These are phyloP conservation scores for Eurois occulta DNA, from an alignment of 2,888 invertebrate species.

Conservation along the genomic window DNA sequence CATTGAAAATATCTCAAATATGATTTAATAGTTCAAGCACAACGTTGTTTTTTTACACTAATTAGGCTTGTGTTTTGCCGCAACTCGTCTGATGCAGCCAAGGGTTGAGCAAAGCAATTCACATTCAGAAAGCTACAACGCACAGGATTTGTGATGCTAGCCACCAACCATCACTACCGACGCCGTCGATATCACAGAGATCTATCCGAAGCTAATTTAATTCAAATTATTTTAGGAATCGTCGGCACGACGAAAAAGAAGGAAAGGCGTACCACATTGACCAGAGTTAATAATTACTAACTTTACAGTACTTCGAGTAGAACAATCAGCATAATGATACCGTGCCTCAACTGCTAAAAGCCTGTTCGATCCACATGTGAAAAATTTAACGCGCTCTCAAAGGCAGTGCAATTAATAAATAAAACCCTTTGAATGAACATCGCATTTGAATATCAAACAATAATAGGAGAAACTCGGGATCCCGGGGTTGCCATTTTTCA, in stretches of 20 bases:
- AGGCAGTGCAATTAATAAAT: constrained; percentile 63
- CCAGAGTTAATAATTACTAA: background rate
- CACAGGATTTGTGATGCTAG: no score
- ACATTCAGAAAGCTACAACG: no score
- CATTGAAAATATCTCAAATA: background rate
- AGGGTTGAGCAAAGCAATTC: background rate
- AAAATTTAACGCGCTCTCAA: constrained; percentile 52
- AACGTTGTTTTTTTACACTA: background rate
- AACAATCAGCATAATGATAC: constrained; percentile 8
- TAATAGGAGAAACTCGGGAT: constrained; percentile 46
- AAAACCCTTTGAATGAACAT: constrained; percentile 67
- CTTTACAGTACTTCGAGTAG: background rate
- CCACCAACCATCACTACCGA: background rate
- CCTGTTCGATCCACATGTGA: constrained; percentile 38
- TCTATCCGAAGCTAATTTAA: background rate
- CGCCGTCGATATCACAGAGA: background rate
- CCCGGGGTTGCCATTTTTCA: constrained; percentile 67
- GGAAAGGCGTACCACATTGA: background rate
- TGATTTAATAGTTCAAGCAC: background rate
- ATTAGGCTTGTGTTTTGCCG: background rate
- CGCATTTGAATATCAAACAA: constrained; percentile 74
- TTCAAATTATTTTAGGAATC: background rate
- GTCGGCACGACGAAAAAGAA: background rate
- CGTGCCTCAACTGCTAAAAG: constrained; percentile 40
- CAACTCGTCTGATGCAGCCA: background rate